Percentiles rank a stretch among this genome's conserved stretches.
Conservation (phyloP, 2,888 invertebrate species). For the Cerastis leucographa region DNA sequence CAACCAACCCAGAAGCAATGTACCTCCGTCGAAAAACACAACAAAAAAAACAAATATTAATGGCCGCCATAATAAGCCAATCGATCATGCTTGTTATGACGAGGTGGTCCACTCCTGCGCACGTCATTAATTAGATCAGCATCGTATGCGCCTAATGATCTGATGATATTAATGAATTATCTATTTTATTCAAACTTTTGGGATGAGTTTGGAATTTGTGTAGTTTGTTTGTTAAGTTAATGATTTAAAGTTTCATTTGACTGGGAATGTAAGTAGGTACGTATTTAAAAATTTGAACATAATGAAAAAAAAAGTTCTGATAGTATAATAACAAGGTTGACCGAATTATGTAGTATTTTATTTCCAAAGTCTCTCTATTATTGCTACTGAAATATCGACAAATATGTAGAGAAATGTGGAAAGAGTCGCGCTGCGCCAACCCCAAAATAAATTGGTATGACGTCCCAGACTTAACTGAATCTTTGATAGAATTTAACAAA, state of each 20-base stretch:
- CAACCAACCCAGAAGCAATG: slow-evolving; percentile 61
- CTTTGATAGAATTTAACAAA: not conserved
- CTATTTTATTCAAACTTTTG: slow-evolving; percentile 48
- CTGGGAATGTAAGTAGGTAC: not conserved
- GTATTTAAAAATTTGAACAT: not conserved
- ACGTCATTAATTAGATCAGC: slow-evolving; percentile 79
- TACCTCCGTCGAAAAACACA: slow-evolving; percentile 29
- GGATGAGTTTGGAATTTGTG: slow-evolving; percentile 27
- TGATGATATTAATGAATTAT: slow-evolving; percentile 64
- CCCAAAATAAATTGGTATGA: not conserved
- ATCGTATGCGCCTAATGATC: slow-evolving; percentile 75
- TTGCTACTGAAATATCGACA: not conserved
- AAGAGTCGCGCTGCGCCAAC: not conserved
- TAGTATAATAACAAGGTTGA: not conserved
- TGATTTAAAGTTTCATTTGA: slow-evolving; percentile 1
- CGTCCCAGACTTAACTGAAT: not conserved
- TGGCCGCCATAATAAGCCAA: slow-evolving; percentile 71
- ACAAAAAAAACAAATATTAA: slow-evolving; percentile 63
- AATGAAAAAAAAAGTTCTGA: not conserved
- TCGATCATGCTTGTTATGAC: slow-evolving; percentile 76
- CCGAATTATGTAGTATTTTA: not conserved
- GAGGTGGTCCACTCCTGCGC: slow-evolving; percentile 74
- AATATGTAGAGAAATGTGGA: not conserved
- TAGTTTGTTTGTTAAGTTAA: slow-evolving; percentile 14
- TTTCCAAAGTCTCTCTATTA: not conserved